Evolutionary conservation across 2,113 vertebrate genomes (phyloP), one percentile per base, ranked within the genome.

Genomic region (Callospermophilus lateralis): DNA sequence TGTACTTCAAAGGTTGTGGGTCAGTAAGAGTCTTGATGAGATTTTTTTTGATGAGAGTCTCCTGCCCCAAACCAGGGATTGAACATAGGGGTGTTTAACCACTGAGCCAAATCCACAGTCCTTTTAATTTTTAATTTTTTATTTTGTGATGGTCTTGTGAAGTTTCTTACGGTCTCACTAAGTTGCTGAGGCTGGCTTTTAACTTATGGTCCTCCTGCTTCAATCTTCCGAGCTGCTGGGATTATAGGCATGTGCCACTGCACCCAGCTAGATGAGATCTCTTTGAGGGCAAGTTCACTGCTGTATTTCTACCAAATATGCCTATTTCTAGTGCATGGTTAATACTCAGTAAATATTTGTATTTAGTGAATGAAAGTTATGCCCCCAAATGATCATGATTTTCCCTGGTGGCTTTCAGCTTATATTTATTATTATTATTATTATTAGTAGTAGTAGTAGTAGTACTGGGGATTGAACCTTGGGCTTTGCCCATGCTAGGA

Each of bases 331-430:
- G 53, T 89, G 51, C 78, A 61, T 48, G 30, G 45, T 77, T 93
- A 34, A 81, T 67, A 81, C 4, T 92, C 24, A 83, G 0, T 92
- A 76, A 45, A 10, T 86, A 73, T 76, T 85, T 94, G 78, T 70
- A n/a, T 58, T 58, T 72, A 39, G 42, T 81, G 53, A 92, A 30
- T 92, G 51, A 42, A 39, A 81, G 4, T 68, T 87, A 79, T 48
- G n/a, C 12, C 2, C 19, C 32, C 19, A 72, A 58, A 58, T 42
- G 24, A 88, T 83, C 22, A 42, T 51, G 9, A 51, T 39, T 91
- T 89, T 92, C 26, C 1, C 85, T 89, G 30, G 72, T 73, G 30
- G 32, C 68, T 85, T 86, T 30, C 84, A 91, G 37, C 85, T 91
- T 72, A 79, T 55, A 80, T 34, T 68, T 67, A 16, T 68, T 32